Conservation (phyloP, 2,797 vertebrate genomes). For the Hoplostethus mediterraneus region DNA sequence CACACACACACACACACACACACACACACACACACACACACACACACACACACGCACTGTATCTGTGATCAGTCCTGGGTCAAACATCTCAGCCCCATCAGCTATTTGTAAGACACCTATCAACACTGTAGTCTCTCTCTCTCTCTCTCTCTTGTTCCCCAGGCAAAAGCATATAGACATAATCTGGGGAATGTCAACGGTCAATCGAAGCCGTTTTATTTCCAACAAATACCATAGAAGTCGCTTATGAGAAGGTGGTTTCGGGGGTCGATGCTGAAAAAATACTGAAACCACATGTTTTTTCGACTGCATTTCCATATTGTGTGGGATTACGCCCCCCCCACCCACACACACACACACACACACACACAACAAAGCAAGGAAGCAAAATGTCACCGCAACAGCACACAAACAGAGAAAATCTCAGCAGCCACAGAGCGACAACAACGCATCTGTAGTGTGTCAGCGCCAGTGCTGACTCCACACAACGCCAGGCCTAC, state of each 20-base stretch:
- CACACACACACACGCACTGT: too few species aligned
- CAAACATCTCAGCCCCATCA: neutral
- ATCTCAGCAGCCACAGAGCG: constrained; percentile 20
- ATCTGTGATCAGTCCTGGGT: neutral
- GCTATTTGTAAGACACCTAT: too few species aligned
- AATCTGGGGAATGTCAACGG: constrained; percentile 5
- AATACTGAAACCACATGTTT: constrained; percentile 32
- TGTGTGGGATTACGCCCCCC: constrained; percentile 19
- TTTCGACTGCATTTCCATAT: constrained; percentile 12
- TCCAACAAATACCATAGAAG: constrained; percentile 31
- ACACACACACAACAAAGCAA: constrained; percentile 23
- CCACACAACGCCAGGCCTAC: neutral
- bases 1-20: neutral
- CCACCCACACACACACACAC: too few species aligned
- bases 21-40: neutral
- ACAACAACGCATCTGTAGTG: constrained; percentile 5
- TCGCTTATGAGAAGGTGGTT: constrained; percentile 1
- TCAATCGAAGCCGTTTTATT: constrained; percentile 26
- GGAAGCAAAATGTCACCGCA: constrained; percentile 22
- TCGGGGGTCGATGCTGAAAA: constrained; percentile 11
- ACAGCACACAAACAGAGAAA: constrained; percentile 43
- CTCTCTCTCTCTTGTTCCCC: neutral
- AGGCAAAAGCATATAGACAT: neutral
- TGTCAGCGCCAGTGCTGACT: constrained; percentile 3
- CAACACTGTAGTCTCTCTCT: neutral